Evolutionary conservation across 2,113 vertebrate genomes (phyloP), one percentile per base, ranked within the genome.

Genomic region (Clinocottus analis): DNA sequence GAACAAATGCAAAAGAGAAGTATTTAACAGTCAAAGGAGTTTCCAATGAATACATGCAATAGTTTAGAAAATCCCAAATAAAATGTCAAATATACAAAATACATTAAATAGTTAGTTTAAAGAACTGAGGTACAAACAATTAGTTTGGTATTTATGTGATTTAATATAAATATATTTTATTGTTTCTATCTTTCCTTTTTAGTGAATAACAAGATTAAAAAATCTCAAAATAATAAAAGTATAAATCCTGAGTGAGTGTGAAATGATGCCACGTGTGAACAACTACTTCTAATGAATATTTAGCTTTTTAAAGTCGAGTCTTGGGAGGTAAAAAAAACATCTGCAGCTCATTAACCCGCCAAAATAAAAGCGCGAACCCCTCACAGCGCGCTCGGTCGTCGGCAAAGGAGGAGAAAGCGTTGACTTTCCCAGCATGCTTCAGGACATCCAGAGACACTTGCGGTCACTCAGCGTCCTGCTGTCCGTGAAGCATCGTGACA

Each of bases 341-440:
- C 47, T 49, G 7, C 19, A n/a, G 47, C 21, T 53, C 10, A 25
- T 23, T 21, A n/a, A 10, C 4, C 51, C 51, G n/a, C 10, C 51
- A 53, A 53, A 53, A 23, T 53, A 53, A 53, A 23, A 25, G 51
- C 45, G 5, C 21, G 17, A 47, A 19, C 7, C 17, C 17, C 17
- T 47, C 53, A 23, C 21, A 51, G 31, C 60, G 55, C 14, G 11
- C 27, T 3, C 12, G 16, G 35, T 37, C 35, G n/a, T 25, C 25
- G 7, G 3, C 14, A 23, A 16, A 9, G 19, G 41, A 45, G 21
- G 51, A 39, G 53, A 64, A 27, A 49, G 43, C 60, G 23, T 35
- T 76, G 43, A 47, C 65, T 70, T 74, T 77, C 63, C 58, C 62
- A 37, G 14, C 58, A 31, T 11, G 39, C 33, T 27, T 31, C 3